These are phyloP conservation scores for Enteromius trimaculatus DNA, from an alignment of 2,797 vertebrate species.

Conservation along the genomic window DNA sequence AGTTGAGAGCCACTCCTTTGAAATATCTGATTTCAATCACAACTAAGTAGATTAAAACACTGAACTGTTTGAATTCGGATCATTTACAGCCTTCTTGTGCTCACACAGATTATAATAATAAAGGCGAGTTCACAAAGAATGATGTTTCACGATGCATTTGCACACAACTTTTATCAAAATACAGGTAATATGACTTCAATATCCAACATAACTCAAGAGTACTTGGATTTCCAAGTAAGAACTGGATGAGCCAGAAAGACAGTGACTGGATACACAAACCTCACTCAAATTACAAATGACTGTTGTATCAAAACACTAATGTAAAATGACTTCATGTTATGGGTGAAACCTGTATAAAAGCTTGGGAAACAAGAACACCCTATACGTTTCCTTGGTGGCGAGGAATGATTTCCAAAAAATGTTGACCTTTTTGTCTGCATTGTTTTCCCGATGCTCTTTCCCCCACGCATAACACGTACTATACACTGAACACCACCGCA, in stretches of 20 bases:
- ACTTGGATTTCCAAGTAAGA: conserved; percentile 22
- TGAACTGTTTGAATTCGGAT: conserved; percentile 45
- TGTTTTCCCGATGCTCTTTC: conserved; percentile 6
- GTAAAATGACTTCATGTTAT: conserved; percentile 49
- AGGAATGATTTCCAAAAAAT: conserved; percentile 29
- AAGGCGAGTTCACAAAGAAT: conserved; percentile 20
- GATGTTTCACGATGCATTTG: background rate
- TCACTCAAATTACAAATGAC: conserved; percentile 40
- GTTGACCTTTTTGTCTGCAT: conserved; percentile 16
- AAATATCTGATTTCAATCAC: conserved; percentile 33
- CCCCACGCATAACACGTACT: conserved; percentile 10
- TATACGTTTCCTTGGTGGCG: conserved; percentile 19
- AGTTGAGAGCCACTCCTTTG: background rate
- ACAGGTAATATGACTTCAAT: conserved; percentile 32
- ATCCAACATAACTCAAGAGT: conserved; percentile 37
- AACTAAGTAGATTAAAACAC: conserved; percentile 36
- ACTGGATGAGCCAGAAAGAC: conserved; percentile 40
- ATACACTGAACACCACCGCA: conserved; percentile 7
- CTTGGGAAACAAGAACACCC: conserved; percentile 9
- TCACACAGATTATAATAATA: conserved; percentile 20
- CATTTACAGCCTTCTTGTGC: conserved; percentile 37
- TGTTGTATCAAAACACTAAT: conserved; percentile 46
- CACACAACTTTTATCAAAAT: conserved; percentile 52
- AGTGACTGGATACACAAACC: conserved; percentile 27
- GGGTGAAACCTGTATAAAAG: conserved; percentile 11